Evolutionary conservation across 1,140 invertebrate species (phyloP), one percentile per base, ranked within the genome.

Genomic region (Drosophila albomicans): DNA sequence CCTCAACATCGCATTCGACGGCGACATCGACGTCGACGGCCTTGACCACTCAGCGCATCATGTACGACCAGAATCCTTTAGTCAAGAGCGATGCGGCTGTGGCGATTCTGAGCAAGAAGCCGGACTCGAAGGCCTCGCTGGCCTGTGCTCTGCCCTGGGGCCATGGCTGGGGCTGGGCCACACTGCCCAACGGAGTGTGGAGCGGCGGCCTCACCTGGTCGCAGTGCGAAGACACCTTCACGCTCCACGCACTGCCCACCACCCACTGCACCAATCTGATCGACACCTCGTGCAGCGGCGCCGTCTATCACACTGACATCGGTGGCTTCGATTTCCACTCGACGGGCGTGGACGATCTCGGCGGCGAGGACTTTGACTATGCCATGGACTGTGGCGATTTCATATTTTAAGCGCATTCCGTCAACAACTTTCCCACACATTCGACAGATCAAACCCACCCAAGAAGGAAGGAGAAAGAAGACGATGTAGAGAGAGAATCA

Each of bases 121-220:
- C 91, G 5, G 91, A 92, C 61, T 90, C 90, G 1, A 92, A 84
- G 71, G 92, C 91, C n/a, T 91, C 91, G 25, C 65, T 93, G 46
- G 92, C 92, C 25, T 93, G 92, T 15, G 90, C 78, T 5, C 62
- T 93, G 56, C 91, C 92, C 43, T 93, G 92, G 92, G 92, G 94
- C 3, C 94, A 94, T 65, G 94, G 94, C 25, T 95, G 94, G 94
- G 94, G 94, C 5, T 95, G 94, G 94, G 94, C 94, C 65, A 95
- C 94, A 1, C 76, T 95, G 72, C 94, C 94, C 5, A 95, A 95
- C 62, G 94, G 94, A 1, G 94, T 94, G 1, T 95, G 94, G 94
- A 94, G 94, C 79, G 94, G 94, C 81, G 93, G 94, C 93, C 81
- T 95, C 5, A 94, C 94, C 41, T 95, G 94, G 94, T 94, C 94